A percentile compares a stretch with the other conserved stretches of the same genome.
Evolutionary conservation across 64 coral and sea anemone genomes (phyloP).

Genomic region (Montipora cactus): DNA sequence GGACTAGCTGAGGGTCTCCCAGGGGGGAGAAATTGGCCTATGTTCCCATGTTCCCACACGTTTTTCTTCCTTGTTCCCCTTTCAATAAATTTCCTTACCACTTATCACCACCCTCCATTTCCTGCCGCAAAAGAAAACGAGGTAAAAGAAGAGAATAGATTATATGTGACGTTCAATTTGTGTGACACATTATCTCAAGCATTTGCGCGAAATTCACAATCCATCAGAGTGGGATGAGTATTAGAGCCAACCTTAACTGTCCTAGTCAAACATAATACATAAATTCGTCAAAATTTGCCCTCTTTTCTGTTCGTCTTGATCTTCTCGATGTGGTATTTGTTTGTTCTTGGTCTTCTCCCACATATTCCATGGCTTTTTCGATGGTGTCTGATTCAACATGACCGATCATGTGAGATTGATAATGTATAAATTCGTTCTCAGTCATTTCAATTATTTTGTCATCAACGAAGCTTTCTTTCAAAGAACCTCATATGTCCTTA

Average conservation of each 20-base stretch:
- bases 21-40: background rate
- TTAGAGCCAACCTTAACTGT: background rate
- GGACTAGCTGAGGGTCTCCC: background rate
- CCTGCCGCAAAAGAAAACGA: background rate
- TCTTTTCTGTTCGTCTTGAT: background rate
- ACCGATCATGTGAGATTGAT: no score
- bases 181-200: no score
- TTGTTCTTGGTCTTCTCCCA: no score
- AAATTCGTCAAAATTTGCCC: background rate
- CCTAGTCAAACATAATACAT: background rate
- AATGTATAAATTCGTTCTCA: no score
- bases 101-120: background rate
- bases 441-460: no score
- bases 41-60: background rate
- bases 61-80: background rate
- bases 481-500: constrained; percentile 10
- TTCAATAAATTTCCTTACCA: background rate
- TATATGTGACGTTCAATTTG: no score
- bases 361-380: no score
- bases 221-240: background rate
- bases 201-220: no score
- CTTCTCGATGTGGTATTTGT: constrained; percentile 2
- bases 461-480: background rate
- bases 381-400: no score
- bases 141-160: no score